A percentile compares a stretch with the other conserved stretches of the same genome.
Conservation (phyloP, 2,888 invertebrate species). For the Calameuta filiformis region DNA sequence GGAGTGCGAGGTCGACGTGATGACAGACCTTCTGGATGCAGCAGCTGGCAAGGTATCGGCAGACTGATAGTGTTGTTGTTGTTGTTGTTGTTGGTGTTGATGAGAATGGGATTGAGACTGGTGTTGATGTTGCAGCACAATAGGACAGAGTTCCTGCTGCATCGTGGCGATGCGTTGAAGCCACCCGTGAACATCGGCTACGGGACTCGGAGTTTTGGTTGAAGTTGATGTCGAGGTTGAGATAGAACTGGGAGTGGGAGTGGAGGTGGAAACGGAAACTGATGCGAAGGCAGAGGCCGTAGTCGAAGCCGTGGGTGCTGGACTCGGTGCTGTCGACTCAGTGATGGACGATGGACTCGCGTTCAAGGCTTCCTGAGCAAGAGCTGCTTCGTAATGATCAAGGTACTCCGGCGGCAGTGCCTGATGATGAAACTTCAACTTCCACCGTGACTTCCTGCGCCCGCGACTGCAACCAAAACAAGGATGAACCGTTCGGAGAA, state of each 20-base stretch:
- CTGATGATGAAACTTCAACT: conserved; percentile 84
- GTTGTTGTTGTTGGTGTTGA: conserved; percentile 10
- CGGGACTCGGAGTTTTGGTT: conserved; percentile 44
- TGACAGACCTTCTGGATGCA: conserved; percentile 53
- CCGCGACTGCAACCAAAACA: conserved; percentile 52
- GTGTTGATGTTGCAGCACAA: conserved; percentile 18
- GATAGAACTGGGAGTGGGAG: conserved; percentile 23
- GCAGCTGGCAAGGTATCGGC: conserved; percentile 19
- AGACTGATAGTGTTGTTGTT: neutral
- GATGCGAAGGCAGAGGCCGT: conserved; percentile 25
- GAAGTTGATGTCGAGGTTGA: conserved; percentile 39
- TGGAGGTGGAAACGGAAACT: conserved; percentile 23
- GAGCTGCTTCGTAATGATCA: conserved; percentile 81
- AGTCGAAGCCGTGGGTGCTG: conserved; percentile 62
- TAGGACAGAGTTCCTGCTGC: conserved; percentile 70
- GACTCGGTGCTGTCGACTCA: conserved; percentile 57
- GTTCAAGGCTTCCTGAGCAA: conserved; percentile 69
- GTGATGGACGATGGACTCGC: conserved; percentile 44
- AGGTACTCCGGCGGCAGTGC: conserved; percentile 82
- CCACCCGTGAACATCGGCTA: conserved; percentile 71
- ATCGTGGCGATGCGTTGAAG: conserved; percentile 80
- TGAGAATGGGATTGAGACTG: conserved; percentile 12
- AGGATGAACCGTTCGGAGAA: neutral
- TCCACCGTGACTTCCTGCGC: conserved; percentile 77
- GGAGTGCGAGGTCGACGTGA: conserved; percentile 53